phyloP scores from a whole-genome alignment of 2,888 invertebrate genomes.

The Achlya flavicornis region DNA sequence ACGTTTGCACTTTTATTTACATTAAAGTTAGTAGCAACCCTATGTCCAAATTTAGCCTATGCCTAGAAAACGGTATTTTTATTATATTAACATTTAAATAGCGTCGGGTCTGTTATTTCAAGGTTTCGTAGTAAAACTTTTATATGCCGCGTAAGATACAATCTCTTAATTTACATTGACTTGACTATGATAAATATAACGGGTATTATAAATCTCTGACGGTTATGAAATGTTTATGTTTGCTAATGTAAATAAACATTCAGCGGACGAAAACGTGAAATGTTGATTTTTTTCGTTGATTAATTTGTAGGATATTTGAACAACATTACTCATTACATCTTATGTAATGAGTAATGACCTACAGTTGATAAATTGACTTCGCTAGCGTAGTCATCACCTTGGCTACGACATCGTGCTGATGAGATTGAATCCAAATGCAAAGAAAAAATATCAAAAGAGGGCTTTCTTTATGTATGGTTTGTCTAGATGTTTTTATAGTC shows the following conservation, averaged over 20 bases:
- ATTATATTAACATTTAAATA: conserved; percentile 21
- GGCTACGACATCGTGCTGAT: too few species aligned
- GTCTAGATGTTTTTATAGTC: neutral
- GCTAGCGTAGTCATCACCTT: too few species aligned
- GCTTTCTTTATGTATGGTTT: neutral
- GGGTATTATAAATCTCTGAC: conserved; percentile 21
- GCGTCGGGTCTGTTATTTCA: conserved; percentile 17
- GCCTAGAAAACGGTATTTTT: conserved; percentile 14
- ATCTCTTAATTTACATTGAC: conserved; percentile 37
- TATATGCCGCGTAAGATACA: conserved; percentile 23
- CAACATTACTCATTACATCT: too few species aligned
- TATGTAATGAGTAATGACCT: too few species aligned
- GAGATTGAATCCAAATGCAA: too few species aligned
- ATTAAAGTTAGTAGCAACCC: neutral
- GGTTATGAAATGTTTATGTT: conserved; percentile 18
- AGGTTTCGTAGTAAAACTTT: conserved; percentile 22
- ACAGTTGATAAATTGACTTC: too few species aligned
- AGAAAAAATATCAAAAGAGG: too few species aligned
- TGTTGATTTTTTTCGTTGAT: neutral
- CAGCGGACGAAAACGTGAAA: neutral
- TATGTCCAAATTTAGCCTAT: neutral
- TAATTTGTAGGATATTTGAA: too few species aligned
- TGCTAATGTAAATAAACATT: conserved; percentile 5
- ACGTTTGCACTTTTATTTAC: neutral
- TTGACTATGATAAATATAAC: conserved; percentile 26